Evolutionary conservation across 2,797 vertebrate genomes (phyloP), one percentile per base, ranked within the genome.

Genomic region (Rhinella marina): DNA sequence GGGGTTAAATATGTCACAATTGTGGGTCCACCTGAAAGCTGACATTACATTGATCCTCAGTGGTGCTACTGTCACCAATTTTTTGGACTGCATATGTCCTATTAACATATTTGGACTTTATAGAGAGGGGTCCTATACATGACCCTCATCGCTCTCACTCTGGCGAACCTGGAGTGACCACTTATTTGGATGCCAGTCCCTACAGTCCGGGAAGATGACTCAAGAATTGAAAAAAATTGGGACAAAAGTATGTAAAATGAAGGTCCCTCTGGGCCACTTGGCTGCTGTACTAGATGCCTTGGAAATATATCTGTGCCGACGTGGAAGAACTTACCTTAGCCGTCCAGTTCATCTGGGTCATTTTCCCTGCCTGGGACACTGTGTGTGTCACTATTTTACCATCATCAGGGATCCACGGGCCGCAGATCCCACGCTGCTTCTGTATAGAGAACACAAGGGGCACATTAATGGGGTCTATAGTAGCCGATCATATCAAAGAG

Each of bases 381-480:
- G 95, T 96, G 90, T 96, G 96, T 56, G 96, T 96, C 83, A 96
- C 95, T 89, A 95, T 96, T 92, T 95, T 92, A 2, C 95, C 95
- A 70, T 96, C 95, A 5, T 96, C 96, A 81, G 95, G 96, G 61
- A 96, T 95, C 95, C 95, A 94, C 0, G 94, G 95, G 50, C 94
- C 95, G 87, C 95, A 96, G 85, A 96, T 95, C 1, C 94, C 93
- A 16, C 93, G 94, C 41, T 94, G 90, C 92, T 93, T 94, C 95
- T 96, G 91, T 13, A 61, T 17, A 21, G 79, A 19, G 7, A 50
- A 77, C 27, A 88, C 66, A 82, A 72, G 57, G n/a, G 21, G 32
- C 10, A 16, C n/a, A 66, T 72, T 2, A 57, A 29, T n/a, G 25
- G 81, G 27, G 52, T 83, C 12, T 57, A 32, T 70, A 27, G 25